These are phyloP conservation scores for Limnephilus marmoratus DNA, from an alignment of 2,888 invertebrate genomes.

Conservation along the genomic window DNA sequence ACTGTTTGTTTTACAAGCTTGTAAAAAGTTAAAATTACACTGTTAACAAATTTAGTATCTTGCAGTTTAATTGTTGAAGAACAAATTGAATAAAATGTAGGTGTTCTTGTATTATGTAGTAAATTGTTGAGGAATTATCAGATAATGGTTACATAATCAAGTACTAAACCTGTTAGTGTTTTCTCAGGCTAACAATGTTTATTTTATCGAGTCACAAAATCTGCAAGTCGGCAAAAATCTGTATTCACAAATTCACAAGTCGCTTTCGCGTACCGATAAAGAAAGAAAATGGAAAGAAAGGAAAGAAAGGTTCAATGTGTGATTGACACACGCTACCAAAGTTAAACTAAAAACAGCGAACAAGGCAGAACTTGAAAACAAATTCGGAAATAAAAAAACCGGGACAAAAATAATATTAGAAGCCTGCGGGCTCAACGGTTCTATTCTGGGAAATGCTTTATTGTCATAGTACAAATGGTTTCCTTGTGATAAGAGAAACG, in stretches of 20 bases:
- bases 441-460: neutral
- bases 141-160: neutral
- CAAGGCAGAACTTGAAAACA: neutral
- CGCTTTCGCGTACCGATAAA: neutral
- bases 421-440: neutral
- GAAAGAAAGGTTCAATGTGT: neutral
- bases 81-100: too few species aligned
- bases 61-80: too few species aligned
- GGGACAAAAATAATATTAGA: neutral
- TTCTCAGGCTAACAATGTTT: neutral
- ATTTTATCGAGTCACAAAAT: neutral
- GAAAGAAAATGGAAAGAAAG: neutral
- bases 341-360: neutral
- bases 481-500: neutral
- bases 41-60: too few species aligned
- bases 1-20: too few species aligned
- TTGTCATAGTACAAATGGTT: neutral
- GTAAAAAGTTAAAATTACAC: too few species aligned
- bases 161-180: neutral
- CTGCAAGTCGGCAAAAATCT: neutral
- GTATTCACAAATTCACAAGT: neutral
- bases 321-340: neutral
- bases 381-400: neutral
- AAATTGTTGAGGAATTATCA: neutral
- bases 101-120: too few species aligned